Conservation (phyloP, 2,888 invertebrate genomes). For the Psylliodes chrysocephalus region DNA sequence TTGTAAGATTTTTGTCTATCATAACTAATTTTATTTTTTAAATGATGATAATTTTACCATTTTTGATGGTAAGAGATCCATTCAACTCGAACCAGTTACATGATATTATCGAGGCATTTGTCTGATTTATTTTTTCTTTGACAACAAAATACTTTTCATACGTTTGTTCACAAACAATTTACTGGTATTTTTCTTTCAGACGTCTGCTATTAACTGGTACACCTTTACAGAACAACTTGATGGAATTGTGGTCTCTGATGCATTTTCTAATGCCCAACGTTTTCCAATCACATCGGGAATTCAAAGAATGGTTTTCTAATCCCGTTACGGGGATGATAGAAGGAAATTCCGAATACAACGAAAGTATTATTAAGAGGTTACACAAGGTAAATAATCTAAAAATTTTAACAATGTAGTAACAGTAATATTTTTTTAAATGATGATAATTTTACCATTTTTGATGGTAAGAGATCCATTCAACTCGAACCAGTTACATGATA, state of each 20-base stretch:
- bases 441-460: slow-evolving; percentile 47
- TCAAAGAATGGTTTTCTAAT: slow-evolving; percentile 98
- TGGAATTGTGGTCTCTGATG: slow-evolving; percentile 98
- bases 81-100: slow-evolving; percentile 51
- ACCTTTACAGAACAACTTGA: slow-evolving; percentile 93
- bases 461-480: slow-evolving; percentile 55
- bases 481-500: slow-evolving; percentile 48
- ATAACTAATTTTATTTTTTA: no score
- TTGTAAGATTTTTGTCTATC: no score
- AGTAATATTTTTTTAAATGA: slow-evolving; percentile 43
- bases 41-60: slow-evolving; percentile 48
- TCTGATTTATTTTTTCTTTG: slow-evolving; percentile 59
- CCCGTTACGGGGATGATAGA: slow-evolving; percentile 97
- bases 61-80: slow-evolving; percentile 52
- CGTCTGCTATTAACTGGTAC: slow-evolving; percentile 93
- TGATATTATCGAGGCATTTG: slow-evolving; percentile 58
- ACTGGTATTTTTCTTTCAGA: slow-evolving; percentile 70
- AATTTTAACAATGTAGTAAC: no score
- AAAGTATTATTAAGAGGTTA: slow-evolving; percentile 85
- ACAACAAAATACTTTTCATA: no score
- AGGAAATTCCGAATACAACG: slow-evolving; percentile 91
- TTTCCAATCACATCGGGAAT: slow-evolving; percentile 95
- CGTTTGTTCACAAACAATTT: no score
- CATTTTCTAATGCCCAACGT: slow-evolving; percentile 98
- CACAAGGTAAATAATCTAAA: slow-evolving; percentile 78